Base-by-base conservation (phyloP, 2,797 vertebrate species). In the Semotilus atromaculatus region DNA sequence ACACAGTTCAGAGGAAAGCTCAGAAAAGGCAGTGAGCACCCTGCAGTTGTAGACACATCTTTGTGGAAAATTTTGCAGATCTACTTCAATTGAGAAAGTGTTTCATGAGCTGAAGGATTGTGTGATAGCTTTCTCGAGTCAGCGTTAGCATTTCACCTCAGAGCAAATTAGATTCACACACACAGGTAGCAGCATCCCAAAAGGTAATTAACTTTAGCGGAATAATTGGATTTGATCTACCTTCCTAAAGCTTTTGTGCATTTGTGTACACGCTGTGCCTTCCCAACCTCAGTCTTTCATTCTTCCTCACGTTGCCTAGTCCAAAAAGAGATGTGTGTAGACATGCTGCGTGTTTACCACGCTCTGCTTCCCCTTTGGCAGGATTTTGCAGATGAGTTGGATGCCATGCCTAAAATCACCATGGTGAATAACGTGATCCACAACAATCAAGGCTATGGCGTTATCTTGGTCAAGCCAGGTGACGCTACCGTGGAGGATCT, bases 391-490 rank as follows among this genome's bases (percentile, higher is more conserved):
- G 96, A 96, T 86, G 95, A 97, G 72, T 90, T 96, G 86, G 96
- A 96, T 29, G 95, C 93, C n/a, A 93, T 95, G 87, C 97, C 98
- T 0, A 95, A 94, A 88, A 97, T 99, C 93, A 96, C 94, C 76
- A 95, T 99, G 97, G 93, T 96, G 86, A 98, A 97, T 90, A 99
- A 99, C 18, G 86, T 97, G 21, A 96, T 99, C 86, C 97, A 99
- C 91, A 99, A 99, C 90, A 99, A 99, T 9, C 97, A 98, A 90
- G 97, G 96, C 38, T 99, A 97, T 6, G 98, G 96, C 0, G 95
- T 99, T 77, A 96, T 98, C 88, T 90, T 99, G 83, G 97, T 99
- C 87, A 98, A 97, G 88, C 95, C 96, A 51, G 89, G 86, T 0
- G 76, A 91, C 7, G 86, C 86, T 19, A 91, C 90, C 23, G 92